Base-by-base conservation (phyloP, 2,113 vertebrate genomes). In the Lepus timidus region DNA sequence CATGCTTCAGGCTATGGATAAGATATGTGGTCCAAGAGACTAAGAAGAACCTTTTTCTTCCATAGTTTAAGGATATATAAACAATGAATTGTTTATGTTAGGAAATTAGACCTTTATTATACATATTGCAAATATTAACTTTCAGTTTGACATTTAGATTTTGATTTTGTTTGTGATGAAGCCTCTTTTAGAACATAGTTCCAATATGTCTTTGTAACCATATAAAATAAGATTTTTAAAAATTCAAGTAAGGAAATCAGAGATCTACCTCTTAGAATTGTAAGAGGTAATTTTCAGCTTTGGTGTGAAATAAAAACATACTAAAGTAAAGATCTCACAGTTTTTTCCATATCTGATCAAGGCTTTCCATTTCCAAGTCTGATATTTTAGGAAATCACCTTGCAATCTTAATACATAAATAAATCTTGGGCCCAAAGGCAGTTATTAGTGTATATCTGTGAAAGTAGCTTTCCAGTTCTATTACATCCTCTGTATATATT, bases 271-370 rank as follows among this genome's bases (percentile, higher is more conserved):
- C 51, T n/a, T 91, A 9, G 52, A 67, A n/a, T 71, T 76, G 39
- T 61, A 84, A 90, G 75, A 44, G 4, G 7, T 88, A 14, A 78
- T 31, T 93, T 85, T 91, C n/a, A 79, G 89, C 80, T 91, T 94
- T 88, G 27, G n/a, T 2, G 10, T 67, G 23, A 91, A 88, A 88
- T 29, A 67, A 90, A 90, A 51, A 16, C 10, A 62, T 65, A 79
- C 1, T 11, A 71, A 83, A 89, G 6, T 81, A 61, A 88, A 33
- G 19, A 62, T 55, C 62, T 4, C 62, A 49, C 68, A 78, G 33
- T 6, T 85, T 85, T 86, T 75, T 64, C 33, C 52, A 93, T 93
- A 33, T 81, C 20, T 70, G 16, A 49, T 62, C 61, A 75, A 88
- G 9, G 25, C 49, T 85, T 94, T 87, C 81, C 49, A 80, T 76